phyloP scores from a whole-genome alignment of 2,888 invertebrate species.

The Stenchaetothrips biformis region DNA sequence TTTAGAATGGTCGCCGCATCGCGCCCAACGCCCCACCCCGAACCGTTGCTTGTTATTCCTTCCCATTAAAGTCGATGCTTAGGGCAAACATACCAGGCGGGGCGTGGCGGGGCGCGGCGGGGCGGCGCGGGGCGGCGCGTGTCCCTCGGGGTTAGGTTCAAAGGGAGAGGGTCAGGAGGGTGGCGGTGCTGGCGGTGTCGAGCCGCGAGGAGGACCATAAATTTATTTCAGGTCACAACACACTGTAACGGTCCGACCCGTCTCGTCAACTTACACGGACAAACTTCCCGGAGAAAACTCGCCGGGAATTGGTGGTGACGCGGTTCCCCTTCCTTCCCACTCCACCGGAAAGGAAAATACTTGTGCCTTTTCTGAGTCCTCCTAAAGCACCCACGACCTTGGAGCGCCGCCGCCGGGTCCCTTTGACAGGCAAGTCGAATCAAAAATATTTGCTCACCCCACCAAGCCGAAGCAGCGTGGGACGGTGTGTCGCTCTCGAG shows the following conservation, averaged over 20 bases:
- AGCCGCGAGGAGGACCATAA: background rate
- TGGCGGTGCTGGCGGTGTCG: background rate
- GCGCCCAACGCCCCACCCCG: too few species aligned
- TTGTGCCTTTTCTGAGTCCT: too few species aligned
- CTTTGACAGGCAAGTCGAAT: background rate
- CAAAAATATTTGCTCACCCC: background rate
- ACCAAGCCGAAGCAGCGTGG: background rate
- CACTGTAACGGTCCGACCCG: background rate
- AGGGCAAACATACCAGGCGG: background rate
- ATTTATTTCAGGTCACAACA: conserved; percentile 25
- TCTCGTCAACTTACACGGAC: background rate
- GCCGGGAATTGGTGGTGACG: too few species aligned
- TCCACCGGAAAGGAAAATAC: too few species aligned
- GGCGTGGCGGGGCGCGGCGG: background rate
- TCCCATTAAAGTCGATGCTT: conserved; percentile 24
- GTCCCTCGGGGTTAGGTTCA: conserved; percentile 4
- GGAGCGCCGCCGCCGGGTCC: too few species aligned
- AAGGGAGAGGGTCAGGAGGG: conserved; percentile 6
- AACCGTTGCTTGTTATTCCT: conserved; percentile 6
- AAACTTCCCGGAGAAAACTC: background rate
- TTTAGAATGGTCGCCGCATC: too few species aligned
- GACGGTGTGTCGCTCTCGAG: background rate
- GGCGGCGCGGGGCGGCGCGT: background rate
- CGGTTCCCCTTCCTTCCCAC: too few species aligned
- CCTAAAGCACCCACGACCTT: too few species aligned